Evolutionary conservation across 2,113 vertebrate genomes (phyloP).

Genomic region (Tonatia bakeri): DNA sequence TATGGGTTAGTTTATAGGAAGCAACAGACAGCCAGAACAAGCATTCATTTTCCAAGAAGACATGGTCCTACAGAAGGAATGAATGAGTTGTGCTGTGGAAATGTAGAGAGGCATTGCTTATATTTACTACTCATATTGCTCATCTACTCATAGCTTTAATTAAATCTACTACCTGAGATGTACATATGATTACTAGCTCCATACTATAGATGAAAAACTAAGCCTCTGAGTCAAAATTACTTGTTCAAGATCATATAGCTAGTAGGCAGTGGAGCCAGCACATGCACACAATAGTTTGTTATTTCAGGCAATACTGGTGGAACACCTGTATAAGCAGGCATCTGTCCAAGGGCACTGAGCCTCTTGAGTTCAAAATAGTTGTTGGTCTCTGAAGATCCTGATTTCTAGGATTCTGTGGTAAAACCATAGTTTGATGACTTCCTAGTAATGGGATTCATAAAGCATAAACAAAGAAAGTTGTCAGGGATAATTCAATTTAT

Average conservation of each 20-base stretch:
- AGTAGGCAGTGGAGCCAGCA: background rate
- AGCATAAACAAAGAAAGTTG: background rate
- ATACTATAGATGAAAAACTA: background rate
- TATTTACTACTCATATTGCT: background rate
- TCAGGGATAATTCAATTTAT: background rate
- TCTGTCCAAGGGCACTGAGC: background rate
- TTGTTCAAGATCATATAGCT: background rate
- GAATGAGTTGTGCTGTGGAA: background rate
- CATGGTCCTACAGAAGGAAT: background rate
- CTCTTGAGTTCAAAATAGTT: background rate
- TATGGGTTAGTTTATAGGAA: background rate
- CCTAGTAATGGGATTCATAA: background rate
- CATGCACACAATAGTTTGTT: background rate
- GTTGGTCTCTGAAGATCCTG: background rate
- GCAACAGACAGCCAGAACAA: background rate
- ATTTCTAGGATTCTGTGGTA: background rate
- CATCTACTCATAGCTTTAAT: background rate
- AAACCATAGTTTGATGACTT: background rate
- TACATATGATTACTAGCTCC: background rate
- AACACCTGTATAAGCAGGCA: background rate
- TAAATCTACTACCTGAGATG: background rate
- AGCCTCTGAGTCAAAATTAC: background rate
- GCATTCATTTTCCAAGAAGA: background rate
- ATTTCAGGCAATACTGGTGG: background rate
- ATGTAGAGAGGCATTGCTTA: background rate